Percentiles rank a stretch among this genome's conserved stretches.
Conservation (phyloP, 2,113 vertebrate genomes). For the Labeo catla region DNA sequence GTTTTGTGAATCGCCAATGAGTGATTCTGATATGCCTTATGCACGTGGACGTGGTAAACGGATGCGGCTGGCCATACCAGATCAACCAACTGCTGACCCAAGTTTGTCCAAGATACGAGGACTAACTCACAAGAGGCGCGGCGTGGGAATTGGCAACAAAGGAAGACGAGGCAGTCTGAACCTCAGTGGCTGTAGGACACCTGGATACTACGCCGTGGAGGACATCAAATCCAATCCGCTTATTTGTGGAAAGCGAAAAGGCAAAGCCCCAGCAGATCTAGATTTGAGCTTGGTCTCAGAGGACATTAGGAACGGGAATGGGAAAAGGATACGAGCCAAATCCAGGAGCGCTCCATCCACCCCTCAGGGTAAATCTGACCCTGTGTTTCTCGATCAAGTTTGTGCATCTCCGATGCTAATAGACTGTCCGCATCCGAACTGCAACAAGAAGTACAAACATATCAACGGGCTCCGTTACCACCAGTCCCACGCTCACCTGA, state of each 20-base stretch:
- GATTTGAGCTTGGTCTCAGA: slow-evolving; percentile 90
- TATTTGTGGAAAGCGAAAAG: slow-evolving; percentile 88
- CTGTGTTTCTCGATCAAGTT: slow-evolving; percentile 91
- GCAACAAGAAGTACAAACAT: slow-evolving; percentile 99
- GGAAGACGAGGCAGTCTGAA: slow-evolving; percentile 93
- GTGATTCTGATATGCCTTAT: slow-evolving; percentile 91
- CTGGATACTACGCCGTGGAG: slow-evolving; percentile 89
- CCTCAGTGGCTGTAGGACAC: slow-evolving; percentile 86
- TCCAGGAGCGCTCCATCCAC: slow-evolving; percentile 95
- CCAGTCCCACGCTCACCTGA: slow-evolving; percentile 96
- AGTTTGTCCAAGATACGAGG: slow-evolving; percentile 87
- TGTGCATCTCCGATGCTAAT: slow-evolving; percentile 94
- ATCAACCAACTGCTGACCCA: slow-evolving; percentile 79
- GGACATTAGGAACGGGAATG: slow-evolving; percentile 88
- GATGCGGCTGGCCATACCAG: slow-evolving; percentile 82
- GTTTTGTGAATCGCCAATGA: slow-evolving; percentile 97
- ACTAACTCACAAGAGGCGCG: slow-evolving; percentile 89
- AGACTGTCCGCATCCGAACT: slow-evolving; percentile 97
- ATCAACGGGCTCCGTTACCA: slow-evolving; percentile 97
- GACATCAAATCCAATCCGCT: slow-evolving; percentile 89
- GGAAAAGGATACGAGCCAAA: slow-evolving; percentile 92
- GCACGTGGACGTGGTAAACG: slow-evolving; percentile 93
- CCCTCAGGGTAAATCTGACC: slow-evolving; percentile 90
- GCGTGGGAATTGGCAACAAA: slow-evolving; percentile 89
- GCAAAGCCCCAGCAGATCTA: slow-evolving; percentile 89